Conservation (phyloP, 2,797 vertebrate species). For the Sternarchorhynchus goeldii region DNA sequence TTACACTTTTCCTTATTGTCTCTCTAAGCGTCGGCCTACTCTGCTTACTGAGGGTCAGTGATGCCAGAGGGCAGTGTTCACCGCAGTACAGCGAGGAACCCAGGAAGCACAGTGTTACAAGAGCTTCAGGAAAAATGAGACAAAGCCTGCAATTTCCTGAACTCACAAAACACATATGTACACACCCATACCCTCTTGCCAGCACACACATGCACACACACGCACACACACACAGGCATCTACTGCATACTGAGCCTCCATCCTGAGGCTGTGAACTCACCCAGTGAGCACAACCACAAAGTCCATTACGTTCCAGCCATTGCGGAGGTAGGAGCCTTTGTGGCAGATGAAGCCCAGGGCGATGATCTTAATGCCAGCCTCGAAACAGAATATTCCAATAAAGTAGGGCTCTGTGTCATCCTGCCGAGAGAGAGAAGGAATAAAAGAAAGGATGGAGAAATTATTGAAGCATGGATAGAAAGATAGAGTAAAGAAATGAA, state of each 20-base stretch:
- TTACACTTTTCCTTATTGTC: not conserved
- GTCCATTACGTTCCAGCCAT: slow-evolving; percentile 91
- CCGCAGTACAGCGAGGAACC: slow-evolving; percentile 15
- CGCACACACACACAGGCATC: slow-evolving; percentile 51
- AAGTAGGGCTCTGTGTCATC: slow-evolving; percentile 89
- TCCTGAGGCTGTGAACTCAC: slow-evolving; percentile 68
- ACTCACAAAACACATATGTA: not conserved
- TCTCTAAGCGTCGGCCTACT: not conserved
- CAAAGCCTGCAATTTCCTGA: slow-evolving; percentile 25
- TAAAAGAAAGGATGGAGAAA: slow-evolving; percentile 50
- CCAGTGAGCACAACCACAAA: slow-evolving; percentile 89
- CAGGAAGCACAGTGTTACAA: slow-evolving; percentile 13
- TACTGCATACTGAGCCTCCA: slow-evolving; percentile 49
- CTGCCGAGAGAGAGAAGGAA: slow-evolving; percentile 68
- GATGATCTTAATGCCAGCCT: slow-evolving; percentile 89
- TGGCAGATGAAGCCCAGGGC: slow-evolving; percentile 87
- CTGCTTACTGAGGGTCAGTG: slow-evolving; percentile 15
- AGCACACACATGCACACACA: slow-evolving; percentile 7
- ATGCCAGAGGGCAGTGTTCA: slow-evolving; percentile 36
- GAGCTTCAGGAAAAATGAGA: slow-evolving; percentile 22
- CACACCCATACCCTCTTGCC: not conserved
- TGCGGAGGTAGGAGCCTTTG: slow-evolving; percentile 87
- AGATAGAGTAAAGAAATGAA: slow-evolving; percentile 41
- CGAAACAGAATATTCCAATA: slow-evolving; percentile 91
- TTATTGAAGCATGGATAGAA: slow-evolving; percentile 65